Evolutionary conservation across 30 jellyfish, hydroid and myxozoan species (phyloP).

Genomic region (Morbakka virulenta): DNA sequence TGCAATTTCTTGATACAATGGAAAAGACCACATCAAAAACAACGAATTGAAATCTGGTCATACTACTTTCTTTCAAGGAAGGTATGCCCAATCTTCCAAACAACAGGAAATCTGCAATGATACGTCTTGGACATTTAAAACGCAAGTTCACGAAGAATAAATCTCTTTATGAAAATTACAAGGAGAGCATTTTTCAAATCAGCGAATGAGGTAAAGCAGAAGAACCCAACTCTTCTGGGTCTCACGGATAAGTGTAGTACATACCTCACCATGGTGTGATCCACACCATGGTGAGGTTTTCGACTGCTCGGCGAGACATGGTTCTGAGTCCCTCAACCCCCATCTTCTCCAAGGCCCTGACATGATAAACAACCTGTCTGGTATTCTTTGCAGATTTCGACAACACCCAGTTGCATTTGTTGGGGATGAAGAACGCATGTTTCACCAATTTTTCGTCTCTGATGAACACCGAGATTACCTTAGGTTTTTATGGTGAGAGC

Average conservation of each 20-base stretch:
- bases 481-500: constrained; percentile 51
- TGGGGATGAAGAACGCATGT: constrained; percentile 41
- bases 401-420: constrained; percentile 16
- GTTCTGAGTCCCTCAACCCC: constrained; percentile 5
- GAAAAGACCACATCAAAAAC: no score
- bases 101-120: constrained; percentile 17
- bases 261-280: constrained; percentile 44
- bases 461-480: constrained; percentile 32
- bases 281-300: constrained; percentile 40
- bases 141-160: no score
- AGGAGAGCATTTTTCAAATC: no score
- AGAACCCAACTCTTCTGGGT: no score
- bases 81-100: no score
- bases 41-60: no score
- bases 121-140: background rate
- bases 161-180: no score
- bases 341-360: constrained; percentile 51
- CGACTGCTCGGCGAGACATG: constrained; percentile 20
- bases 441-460: constrained; percentile 28
- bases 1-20: no score
- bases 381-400: constrained; percentile 30
- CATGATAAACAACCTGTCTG: constrained; percentile 25
- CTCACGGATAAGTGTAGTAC: constrained; percentile 25
- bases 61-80: no score
- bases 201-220: no score